phyloP scores from a whole-genome alignment of 2,113 vertebrate genomes.

The Bostrychus sinensis region DNA sequence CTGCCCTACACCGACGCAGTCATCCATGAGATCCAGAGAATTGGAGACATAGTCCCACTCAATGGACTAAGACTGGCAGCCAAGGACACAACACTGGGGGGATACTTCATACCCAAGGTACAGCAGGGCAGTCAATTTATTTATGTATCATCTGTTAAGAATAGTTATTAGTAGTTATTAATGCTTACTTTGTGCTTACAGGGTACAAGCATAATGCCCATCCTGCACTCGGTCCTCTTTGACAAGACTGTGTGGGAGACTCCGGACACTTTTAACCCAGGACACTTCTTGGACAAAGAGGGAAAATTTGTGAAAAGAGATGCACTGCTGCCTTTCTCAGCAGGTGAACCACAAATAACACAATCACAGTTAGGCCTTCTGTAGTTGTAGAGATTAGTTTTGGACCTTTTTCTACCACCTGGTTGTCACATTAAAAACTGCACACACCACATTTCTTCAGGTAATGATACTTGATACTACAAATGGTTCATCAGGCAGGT shows the following conservation, averaged over 20 bases:
- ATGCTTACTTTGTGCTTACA: conserved; percentile 30
- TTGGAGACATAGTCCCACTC: conserved; percentile 77
- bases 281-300: conserved; percentile 84
- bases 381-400: neutral
- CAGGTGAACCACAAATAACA: conserved; percentile 77
- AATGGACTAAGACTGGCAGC: conserved; percentile 50
- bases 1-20: conserved; percentile 84
- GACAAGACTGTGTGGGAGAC: conserved; percentile 85
- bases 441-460: too few relatives aligned
- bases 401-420: neutral
- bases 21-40: conserved; percentile 83
- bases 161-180: neutral
- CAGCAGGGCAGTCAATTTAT: neutral
- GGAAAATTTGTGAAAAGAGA: conserved; percentile 83
- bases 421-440: neutral
- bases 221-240: conserved; percentile 84
- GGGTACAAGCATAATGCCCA: conserved; percentile 81
- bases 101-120: conserved; percentile 80
- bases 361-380: neutral
- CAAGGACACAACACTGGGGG: conserved; percentile 65
- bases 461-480: too few relatives aligned
- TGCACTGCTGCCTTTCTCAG: conserved; percentile 85
- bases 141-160: neutral
- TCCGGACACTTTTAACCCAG: conserved; percentile 84
- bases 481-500: too few relatives aligned